Conservation (phyloP, 2,113 vertebrate genomes). For the Macrotus californicus region DNA sequence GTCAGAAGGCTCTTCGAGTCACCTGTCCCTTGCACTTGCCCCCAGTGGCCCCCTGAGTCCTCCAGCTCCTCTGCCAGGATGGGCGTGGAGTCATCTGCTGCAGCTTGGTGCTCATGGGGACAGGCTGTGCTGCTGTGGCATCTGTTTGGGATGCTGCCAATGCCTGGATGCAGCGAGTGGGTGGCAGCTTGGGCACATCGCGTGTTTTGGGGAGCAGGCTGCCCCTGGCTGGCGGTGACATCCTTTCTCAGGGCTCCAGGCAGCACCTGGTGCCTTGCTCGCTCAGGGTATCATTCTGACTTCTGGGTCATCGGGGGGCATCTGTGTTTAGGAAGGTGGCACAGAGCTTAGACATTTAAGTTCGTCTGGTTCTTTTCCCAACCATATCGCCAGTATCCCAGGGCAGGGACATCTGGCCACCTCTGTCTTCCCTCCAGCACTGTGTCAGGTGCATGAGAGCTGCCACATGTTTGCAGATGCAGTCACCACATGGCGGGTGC, state of each 20-base stretch:
- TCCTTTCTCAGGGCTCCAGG: background rate
- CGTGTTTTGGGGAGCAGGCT: background rate
- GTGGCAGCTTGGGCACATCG: background rate
- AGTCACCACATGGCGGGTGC: accelerated
- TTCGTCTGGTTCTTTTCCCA: background rate
- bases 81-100: background rate
- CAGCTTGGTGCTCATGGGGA: background rate
- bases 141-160: conserved; percentile 17
- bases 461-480: accelerated
- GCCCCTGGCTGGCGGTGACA: accelerated
- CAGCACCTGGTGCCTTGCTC: background rate
- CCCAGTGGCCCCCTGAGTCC: background rate
- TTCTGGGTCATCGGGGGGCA: background rate
- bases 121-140: background rate
- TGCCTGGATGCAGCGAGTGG: background rate
- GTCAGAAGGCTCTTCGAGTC: background rate
- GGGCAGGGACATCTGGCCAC: background rate
- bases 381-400: accelerated
- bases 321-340: background rate
- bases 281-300: accelerated
- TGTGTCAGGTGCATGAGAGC: accelerated
- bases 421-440: background rate
- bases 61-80: background rate
- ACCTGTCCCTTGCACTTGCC: background rate
- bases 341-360: accelerated